Conservation (phyloP, 1,140 invertebrate species). For the Tachypleus tridentatus region DNA sequence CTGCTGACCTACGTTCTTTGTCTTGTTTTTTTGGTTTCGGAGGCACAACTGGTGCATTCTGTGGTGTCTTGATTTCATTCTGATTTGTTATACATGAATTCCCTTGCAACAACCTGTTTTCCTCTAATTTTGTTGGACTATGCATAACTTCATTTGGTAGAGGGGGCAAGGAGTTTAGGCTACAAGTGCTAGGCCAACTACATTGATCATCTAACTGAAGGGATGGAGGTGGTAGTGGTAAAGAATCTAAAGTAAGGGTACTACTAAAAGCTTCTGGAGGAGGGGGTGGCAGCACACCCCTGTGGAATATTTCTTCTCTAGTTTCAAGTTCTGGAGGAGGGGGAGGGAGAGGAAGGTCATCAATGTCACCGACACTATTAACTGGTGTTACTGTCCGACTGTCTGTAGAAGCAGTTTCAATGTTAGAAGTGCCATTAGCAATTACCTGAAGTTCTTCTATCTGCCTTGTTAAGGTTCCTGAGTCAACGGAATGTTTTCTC, state of each 20-base stretch:
- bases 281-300: slow-evolving; percentile 40
- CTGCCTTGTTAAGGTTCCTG: slow-evolving; percentile 3
- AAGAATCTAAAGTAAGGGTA: slow-evolving; percentile 29
- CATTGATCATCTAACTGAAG: slow-evolving; percentile 21
- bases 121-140: no score
- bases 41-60: no score
- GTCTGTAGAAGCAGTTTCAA: no score
- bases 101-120: no score
- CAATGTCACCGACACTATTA: slow-evolving; percentile 17
- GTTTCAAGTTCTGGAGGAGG: slow-evolving; percentile 25
- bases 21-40: no score
- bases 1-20: no score
- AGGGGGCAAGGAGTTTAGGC: slow-evolving; percentile 28
- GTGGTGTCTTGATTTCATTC: no score
- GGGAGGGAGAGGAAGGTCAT: slow-evolving; percentile 29
- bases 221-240: slow-evolving; percentile 32
- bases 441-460: background rate
- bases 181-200: slow-evolving; percentile 23
- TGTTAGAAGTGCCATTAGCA: no score
- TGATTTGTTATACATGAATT: no score
- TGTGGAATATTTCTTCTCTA: slow-evolving; percentile 15
- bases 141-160: slow-evolving; percentile 31
- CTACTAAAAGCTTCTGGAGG: slow-evolving; percentile 34
- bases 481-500: slow-evolving; percentile 28
- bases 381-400: background rate